A percentile compares a stretch with the other conserved stretches of the same genome.
phyloP scores from a whole-genome alignment of 1,140 invertebrate species.

The Microplitis demolitor region DNA sequence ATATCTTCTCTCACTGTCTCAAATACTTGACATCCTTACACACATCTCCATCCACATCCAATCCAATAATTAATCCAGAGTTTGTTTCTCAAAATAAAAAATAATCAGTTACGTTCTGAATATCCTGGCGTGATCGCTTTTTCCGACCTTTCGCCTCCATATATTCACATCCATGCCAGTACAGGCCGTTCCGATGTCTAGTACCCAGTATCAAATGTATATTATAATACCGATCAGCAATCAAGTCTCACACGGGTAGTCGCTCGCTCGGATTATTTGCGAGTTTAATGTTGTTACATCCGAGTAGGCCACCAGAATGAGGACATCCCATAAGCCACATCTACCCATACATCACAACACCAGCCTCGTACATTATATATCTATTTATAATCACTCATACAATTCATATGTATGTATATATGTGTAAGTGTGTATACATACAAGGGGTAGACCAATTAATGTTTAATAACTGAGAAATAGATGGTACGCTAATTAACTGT shows the following conservation, averaged over 20 bases:
- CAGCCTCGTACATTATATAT: background rate
- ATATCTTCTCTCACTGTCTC: too few species aligned
- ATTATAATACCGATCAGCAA: conserved; percentile 5
- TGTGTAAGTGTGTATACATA: background rate
- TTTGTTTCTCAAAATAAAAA: background rate
- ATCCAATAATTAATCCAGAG: conserved; percentile 10
- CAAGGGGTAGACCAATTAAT: conserved; percentile 29
- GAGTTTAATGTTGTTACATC: background rate
- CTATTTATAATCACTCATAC: too few species aligned
- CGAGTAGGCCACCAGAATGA: conserved; percentile 32
- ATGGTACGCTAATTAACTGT: conserved; percentile 32
- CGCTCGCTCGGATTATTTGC: background rate
- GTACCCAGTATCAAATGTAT: too few species aligned
- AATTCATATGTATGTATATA: too few species aligned
- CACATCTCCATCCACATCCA: background rate
- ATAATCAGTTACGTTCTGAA: background rate
- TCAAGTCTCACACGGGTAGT: conserved; percentile 14
- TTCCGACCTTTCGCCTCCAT: conserved; percentile 19
- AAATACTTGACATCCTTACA: too few species aligned
- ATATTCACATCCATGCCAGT: background rate
- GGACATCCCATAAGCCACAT: conserved; percentile 12
- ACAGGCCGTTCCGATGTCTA: too few species aligned
- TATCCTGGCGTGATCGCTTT: conserved; percentile 6
- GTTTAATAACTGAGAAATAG: conserved; percentile 34
- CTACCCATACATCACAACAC: too few species aligned